Evolutionary conservation across 2,113 vertebrate species (phyloP).

Genomic region (Piaya cayana): DNA sequence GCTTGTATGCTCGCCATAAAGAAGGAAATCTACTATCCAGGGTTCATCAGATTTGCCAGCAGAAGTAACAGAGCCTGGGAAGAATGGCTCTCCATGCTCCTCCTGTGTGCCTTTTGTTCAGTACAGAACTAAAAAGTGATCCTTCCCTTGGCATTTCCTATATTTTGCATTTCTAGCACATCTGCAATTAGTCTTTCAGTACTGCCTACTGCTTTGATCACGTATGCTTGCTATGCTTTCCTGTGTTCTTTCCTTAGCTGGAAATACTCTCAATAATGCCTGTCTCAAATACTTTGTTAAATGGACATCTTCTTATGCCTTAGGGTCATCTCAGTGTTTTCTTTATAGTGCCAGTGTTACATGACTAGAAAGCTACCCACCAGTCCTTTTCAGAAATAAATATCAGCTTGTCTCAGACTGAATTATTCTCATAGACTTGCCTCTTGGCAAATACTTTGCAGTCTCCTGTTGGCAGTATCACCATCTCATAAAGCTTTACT

Average conservation of each 20-base stretch:
- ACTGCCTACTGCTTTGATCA: not conserved
- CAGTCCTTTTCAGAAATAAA: not conserved
- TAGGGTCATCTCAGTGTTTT: not conserved
- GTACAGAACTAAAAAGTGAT: not conserved
- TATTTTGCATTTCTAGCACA: not conserved
- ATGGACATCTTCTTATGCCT: not conserved
- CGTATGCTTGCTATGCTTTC: not conserved
- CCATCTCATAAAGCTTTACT: not conserved
- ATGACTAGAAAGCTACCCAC: not conserved
- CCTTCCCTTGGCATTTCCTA: not conserved
- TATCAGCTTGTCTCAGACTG: not conserved
- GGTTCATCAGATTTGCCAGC: not conserved
- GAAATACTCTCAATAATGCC: not conserved
- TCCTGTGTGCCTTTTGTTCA: not conserved
- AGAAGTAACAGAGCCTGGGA: not conserved
- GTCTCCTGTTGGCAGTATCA: not conserved
- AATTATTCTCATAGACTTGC: not conserved
- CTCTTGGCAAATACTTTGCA: not conserved
- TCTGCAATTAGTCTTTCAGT: not conserved
- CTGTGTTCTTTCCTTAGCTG: not conserved
- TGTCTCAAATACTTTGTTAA: not conserved
- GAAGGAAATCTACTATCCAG: not conserved
- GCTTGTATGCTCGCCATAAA: not conserved
- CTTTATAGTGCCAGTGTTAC: not conserved
- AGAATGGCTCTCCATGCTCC: not conserved